A percentile compares a stretch with the other conserved stretches of the same genome.
Conservation (phyloP, 2,797 vertebrate genomes). For the Phoeniculus purpureus region DNA sequence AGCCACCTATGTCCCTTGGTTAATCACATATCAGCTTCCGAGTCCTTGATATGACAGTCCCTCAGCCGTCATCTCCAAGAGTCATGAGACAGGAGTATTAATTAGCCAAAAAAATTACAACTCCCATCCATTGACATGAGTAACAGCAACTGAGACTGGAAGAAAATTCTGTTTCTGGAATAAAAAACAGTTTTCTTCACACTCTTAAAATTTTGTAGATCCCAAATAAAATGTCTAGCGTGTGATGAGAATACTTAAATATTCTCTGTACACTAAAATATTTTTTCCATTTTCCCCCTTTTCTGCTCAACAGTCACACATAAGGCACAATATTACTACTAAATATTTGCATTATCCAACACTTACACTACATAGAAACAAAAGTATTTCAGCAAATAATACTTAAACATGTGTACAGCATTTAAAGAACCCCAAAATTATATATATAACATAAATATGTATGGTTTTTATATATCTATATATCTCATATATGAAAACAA, state of each 20-base stretch:
- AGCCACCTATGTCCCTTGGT: neutral
- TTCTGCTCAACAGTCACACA: neutral
- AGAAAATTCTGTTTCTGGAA: slow-evolving; percentile 11
- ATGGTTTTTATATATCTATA: too few relatives aligned
- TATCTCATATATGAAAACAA: neutral
- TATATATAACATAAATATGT: neutral
- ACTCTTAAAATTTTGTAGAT: neutral
- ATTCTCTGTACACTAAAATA: neutral
- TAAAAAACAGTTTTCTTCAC: neutral
- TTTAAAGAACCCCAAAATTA: neutral
- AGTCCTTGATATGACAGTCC: slow-evolving; percentile 35
- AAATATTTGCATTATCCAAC: neutral
- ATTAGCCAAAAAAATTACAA: slow-evolving; percentile 47
- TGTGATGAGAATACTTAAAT: neutral
- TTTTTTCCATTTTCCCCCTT: neutral
- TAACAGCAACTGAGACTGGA: slow-evolving; percentile 16
- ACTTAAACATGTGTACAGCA: neutral
- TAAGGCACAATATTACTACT: neutral
- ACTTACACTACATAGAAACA: neutral
- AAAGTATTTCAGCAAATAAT: neutral
- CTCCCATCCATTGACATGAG: neutral
- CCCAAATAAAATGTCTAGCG: neutral
- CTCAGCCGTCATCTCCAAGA: slow-evolving; percentile 36
- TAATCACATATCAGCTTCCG: slow-evolving; percentile 14
- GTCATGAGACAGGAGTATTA: neutral